Conservation (phyloP, 23 tunicate genomes). For the Trididemnum miniatum region DNA sequence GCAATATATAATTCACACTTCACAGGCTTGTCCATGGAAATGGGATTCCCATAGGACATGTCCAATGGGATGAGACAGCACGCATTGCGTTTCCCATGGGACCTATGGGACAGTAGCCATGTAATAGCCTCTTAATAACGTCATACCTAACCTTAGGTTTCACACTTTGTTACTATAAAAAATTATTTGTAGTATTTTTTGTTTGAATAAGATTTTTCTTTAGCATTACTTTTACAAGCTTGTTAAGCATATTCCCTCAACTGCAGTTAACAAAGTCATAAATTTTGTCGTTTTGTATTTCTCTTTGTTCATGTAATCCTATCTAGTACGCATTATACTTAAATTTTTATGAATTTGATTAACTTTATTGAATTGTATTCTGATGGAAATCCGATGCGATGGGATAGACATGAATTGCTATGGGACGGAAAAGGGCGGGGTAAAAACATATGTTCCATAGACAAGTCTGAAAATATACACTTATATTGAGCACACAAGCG, state of each 20-base stretch:
- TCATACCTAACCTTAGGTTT: background rate
- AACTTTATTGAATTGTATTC: background rate
- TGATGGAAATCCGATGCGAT: background rate
- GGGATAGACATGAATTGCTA: background rate
- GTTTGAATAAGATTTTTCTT: background rate
- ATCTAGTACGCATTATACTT: background rate
- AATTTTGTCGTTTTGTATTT: background rate
- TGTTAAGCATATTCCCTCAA: background rate
- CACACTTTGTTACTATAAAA: background rate
- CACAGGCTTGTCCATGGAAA: slow-evolving; percentile 1
- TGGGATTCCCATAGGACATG: background rate
- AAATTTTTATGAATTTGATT: background rate
- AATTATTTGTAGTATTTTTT: too few species aligned
- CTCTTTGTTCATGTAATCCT: background rate
- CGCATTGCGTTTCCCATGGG: background rate
- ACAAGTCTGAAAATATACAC: background rate
- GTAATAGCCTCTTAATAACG: background rate
- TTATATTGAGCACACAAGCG: background rate
- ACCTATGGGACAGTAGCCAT: background rate
- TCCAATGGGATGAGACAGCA: background rate
- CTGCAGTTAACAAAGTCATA: background rate
- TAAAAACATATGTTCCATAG: background rate
- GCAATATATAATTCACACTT: background rate
- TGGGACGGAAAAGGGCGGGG: background rate
- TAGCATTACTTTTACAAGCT: background rate